A percentile compares a stretch with the other conserved stretches of the same genome.
These are phyloP conservation scores for Chrysocyon brachyurus DNA, from an alignment of 2,797 vertebrate species.

Conservation along the genomic window DNA sequence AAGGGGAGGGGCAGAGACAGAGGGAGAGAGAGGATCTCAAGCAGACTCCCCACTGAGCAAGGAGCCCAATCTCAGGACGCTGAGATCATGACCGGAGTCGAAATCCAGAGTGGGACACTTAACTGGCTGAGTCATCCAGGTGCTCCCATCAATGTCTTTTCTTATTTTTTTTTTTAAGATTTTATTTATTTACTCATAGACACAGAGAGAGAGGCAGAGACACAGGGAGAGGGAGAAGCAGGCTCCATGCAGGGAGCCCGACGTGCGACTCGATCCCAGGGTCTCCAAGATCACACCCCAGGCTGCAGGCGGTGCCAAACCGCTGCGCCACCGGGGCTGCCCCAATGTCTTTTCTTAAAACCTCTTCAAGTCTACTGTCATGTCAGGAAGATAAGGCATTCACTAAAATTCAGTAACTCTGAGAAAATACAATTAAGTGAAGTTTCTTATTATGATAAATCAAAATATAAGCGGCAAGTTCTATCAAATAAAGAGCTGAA, in stretches of 20 bases:
- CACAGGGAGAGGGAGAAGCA: too few species aligned
- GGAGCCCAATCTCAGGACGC: background rate
- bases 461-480: accelerated
- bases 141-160: background rate
- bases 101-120: background rate
- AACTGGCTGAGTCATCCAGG: background rate
- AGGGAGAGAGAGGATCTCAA: background rate
- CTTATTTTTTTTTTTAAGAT: background rate
- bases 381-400: background rate
- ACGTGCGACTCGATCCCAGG: too few species aligned
- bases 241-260: too few species aligned
- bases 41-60: background rate
- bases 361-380: background rate
- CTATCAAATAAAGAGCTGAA: background rate
- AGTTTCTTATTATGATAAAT: background rate
- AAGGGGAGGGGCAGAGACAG: background rate
- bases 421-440: background rate
- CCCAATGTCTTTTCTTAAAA: background rate
- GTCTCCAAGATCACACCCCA: too few species aligned
- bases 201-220: too few species aligned
- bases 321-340: too few species aligned
- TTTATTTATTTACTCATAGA: too few species aligned
- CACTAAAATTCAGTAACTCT: background rate
- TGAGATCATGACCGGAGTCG: background rate
- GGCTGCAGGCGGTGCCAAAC: too few species aligned